Evolutionary conservation across 1,140 invertebrate genomes (phyloP).

Genomic region (Lithobius niger): DNA sequence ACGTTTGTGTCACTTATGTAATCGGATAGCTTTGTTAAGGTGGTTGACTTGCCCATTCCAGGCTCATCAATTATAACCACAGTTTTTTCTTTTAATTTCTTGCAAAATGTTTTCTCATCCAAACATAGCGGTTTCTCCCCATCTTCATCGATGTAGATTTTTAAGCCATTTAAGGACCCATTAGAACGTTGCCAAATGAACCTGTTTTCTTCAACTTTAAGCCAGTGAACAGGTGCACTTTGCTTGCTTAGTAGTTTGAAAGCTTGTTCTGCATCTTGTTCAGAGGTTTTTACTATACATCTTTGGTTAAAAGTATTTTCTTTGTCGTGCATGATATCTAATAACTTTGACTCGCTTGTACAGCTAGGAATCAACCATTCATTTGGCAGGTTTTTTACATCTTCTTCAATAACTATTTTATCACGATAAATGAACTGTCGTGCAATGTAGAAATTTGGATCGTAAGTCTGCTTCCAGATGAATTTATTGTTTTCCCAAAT

Average conservation of each 20-base stretch:
- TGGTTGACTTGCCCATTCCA: constrained; percentile 1
- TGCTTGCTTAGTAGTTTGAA: neutral
- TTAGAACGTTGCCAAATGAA: neutral
- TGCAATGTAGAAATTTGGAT: neutral
- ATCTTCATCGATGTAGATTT: neutral
- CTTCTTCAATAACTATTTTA: neutral
- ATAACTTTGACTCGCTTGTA: too few relatives aligned
- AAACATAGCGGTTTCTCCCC: neutral
- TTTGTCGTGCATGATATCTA: too few relatives aligned
- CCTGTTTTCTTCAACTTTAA: neutral
- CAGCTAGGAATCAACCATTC: too few relatives aligned
- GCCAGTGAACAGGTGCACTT: neutral
- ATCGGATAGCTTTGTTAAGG: neutral
- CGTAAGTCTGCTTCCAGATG: neutral
- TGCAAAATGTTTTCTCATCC: neutral
- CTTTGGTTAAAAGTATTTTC: neutral
- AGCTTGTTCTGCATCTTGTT: neutral
- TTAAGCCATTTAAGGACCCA: neutral
- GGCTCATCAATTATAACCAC: neutral
- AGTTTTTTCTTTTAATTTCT: neutral
- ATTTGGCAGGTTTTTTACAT: neutral
- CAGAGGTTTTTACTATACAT: neutral
- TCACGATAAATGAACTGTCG: neutral
- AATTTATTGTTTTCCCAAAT: neutral
- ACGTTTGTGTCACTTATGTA: neutral